phyloP scores from a whole-genome alignment of 2,888 invertebrate species.

The Galeopsomyia nigrocyanea region DNA sequence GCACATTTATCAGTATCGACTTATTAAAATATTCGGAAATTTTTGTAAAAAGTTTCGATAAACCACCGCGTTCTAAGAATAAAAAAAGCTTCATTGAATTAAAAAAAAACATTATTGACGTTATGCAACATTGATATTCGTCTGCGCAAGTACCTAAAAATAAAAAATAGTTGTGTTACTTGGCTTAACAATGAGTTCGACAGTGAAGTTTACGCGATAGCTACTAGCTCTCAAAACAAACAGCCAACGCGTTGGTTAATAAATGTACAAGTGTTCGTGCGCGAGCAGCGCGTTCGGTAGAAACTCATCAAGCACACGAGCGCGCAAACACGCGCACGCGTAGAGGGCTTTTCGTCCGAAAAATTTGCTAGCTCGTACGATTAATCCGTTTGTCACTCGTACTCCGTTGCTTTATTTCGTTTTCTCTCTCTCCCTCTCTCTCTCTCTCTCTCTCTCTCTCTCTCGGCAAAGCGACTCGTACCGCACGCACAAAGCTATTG shows the following conservation, averaged over 20 bases:
- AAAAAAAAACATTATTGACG: too few relatives aligned
- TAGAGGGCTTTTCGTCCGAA: background rate
- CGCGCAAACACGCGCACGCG: background rate
- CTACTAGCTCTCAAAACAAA: slow-evolving; percentile 6
- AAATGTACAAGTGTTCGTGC: slow-evolving; percentile 25
- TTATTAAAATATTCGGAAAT: too few relatives aligned
- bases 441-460: background rate
- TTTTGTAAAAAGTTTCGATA: too few relatives aligned
- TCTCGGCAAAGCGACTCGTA: slow-evolving; percentile 1
- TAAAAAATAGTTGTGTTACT: too few relatives aligned
- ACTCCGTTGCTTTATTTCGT: slow-evolving; percentile 8
- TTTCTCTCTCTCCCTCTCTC: background rate
- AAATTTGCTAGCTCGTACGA: slow-evolving; percentile 25
- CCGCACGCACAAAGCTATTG: slow-evolving; percentile 8
- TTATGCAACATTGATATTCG: too few relatives aligned
- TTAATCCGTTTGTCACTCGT: slow-evolving; percentile 29
- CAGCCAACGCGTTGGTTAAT: slow-evolving; percentile 15
- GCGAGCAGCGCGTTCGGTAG: background rate
- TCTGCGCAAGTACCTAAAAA: too few relatives aligned
- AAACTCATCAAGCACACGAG: slow-evolving; percentile 24
- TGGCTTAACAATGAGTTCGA: background rate
- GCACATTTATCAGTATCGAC: too few relatives aligned
- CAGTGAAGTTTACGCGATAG: background rate
- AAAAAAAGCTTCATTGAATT: too few relatives aligned
- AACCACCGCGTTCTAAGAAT: too few relatives aligned